Evolutionary conservation across 2,113 vertebrate species (phyloP).

Genomic region (Tichodroma muraria): DNA sequence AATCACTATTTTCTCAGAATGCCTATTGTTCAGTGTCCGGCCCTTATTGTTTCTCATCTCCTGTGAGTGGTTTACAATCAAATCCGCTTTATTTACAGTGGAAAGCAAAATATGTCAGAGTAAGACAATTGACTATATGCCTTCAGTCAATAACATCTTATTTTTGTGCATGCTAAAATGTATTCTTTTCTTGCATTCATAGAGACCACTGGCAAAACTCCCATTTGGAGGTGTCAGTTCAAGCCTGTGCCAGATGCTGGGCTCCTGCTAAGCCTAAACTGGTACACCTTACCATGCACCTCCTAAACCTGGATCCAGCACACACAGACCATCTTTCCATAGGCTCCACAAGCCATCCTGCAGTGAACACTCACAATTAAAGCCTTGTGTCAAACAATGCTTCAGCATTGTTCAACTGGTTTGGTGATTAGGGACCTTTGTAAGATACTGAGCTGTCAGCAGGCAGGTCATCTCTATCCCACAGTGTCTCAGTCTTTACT

Average conservation of each 20-base stretch:
- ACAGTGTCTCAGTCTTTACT: constrained; percentile 13
- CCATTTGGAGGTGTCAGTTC: not conserved
- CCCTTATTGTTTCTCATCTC: constrained; percentile 47
- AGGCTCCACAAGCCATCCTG: not conserved
- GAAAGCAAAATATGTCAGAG: constrained; percentile 24
- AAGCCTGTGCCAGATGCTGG: not conserved
- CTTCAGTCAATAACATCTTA: constrained; percentile 8
- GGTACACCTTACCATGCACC: not conserved
- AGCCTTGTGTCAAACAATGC: not conserved
- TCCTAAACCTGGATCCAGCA: not conserved
- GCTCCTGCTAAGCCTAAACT: not conserved
- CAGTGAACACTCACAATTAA: not conserved
- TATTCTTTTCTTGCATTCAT: not conserved
- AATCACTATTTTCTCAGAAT: constrained; percentile 42
- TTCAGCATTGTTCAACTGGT: not conserved
- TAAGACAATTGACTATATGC: not conserved
- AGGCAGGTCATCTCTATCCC: constrained; percentile 22
- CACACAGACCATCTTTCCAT: not conserved
- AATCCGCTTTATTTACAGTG: constrained; percentile 29
- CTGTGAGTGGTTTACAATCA: constrained; percentile 33
- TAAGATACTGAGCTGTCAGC: not conserved
- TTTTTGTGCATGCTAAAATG: not conserved
- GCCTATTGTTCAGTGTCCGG: not conserved
- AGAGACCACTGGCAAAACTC: not conserved
- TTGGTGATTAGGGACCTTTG: not conserved